Conservation (phyloP, 2,113 vertebrate genomes). For the Bos indicus region DNA sequence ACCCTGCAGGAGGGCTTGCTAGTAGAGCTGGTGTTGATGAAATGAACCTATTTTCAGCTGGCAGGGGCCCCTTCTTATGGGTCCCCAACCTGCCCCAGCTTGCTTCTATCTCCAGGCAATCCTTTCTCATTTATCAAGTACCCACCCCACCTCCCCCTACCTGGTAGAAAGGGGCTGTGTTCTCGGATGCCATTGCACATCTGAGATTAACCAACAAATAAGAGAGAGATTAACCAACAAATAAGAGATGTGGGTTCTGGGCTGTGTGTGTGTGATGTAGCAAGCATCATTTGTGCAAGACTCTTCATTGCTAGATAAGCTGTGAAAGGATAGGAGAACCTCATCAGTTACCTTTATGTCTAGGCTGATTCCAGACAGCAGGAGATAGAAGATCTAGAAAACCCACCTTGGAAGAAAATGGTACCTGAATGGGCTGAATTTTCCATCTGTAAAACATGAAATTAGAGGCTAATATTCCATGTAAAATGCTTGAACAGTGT, state of each 20-base stretch:
- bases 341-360: background rate
- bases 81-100: background rate
- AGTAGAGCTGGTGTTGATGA: background rate
- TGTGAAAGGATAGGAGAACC: background rate
- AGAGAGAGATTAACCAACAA: background rate
- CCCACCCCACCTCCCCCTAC: background rate
- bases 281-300: background rate
- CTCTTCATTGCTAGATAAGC: accelerated
- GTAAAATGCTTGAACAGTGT: background rate
- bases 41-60: background rate
- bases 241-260: background rate
- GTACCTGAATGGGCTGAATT: background rate
- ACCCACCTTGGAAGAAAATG: background rate
- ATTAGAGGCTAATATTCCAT: background rate
- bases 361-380: background rate
- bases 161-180: background rate
- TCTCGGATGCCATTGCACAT: background rate
- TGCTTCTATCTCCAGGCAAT: background rate
- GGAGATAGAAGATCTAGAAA: background rate
- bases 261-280: background rate
- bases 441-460: background rate
- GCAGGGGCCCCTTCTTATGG: background rate
- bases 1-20: background rate
- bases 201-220: background rate
- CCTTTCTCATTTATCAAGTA: background rate